Percentiles rank a stretch among this genome's conserved stretches.
phyloP scores from a whole-genome alignment of 1,140 invertebrate genomes.

The Meloidogyne exigua region DNA sequence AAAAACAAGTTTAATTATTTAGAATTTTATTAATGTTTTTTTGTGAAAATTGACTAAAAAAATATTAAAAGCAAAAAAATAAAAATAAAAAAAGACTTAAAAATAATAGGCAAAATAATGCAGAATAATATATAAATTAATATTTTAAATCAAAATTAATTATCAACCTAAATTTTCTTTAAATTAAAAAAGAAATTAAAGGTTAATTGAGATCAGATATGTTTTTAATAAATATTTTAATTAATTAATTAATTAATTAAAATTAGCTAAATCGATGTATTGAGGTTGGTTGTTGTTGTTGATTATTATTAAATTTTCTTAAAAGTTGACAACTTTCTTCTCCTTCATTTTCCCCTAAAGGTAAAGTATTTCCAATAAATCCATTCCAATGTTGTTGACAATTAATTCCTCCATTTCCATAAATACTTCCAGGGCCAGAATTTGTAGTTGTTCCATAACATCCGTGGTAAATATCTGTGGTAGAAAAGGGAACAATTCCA shows the following conservation, averaged over 20 bases:
- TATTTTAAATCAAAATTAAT: too few species aligned
- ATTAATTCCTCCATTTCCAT: constrained; percentile 5
- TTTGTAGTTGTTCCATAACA: constrained; percentile 4
- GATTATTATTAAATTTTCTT: background rate
- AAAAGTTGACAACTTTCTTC: background rate
- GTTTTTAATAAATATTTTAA: too few species aligned
- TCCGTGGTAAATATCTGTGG: constrained; percentile 19
- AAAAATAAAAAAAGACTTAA: too few species aligned
- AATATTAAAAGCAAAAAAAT: too few species aligned
- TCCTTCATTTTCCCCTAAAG: background rate
- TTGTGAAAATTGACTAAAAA: too few species aligned
- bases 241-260: background rate
- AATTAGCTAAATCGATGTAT: constrained; percentile 18
- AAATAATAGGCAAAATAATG: too few species aligned
- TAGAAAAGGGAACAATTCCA: background rate
- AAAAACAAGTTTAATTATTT: too few species aligned
- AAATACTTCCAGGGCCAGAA: constrained; percentile 2
- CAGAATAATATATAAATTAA: too few species aligned
- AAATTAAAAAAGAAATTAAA: too few species aligned
- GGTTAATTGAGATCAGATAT: too few species aligned
- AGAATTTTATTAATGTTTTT: too few species aligned
- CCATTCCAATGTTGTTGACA: background rate
- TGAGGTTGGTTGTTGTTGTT: background rate
- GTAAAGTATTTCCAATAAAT: background rate
- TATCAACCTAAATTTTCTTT: too few species aligned